These are phyloP conservation scores for Copsychus sechellarum DNA, from an alignment of 2,113 vertebrate species.

Conservation along the genomic window DNA sequence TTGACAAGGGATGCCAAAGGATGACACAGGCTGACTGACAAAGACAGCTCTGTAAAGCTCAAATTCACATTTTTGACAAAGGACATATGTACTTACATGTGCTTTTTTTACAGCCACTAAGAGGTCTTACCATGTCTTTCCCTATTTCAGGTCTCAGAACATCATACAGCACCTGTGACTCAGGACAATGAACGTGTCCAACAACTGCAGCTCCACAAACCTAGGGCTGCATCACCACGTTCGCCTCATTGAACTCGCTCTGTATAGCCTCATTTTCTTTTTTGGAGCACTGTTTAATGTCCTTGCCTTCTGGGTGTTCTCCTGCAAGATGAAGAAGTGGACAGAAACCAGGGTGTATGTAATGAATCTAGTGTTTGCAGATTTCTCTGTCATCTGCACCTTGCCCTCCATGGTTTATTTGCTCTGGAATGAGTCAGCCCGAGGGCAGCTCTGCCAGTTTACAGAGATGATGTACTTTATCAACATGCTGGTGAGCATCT, in stretches of 20 bases:
- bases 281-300: conserved; percentile 71
- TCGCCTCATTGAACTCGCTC: not conserved
- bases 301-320: conserved; percentile 73
- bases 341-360: conserved; percentile 76
- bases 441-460: conserved; percentile 33
- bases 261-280: conserved; percentile 17
- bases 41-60: not conserved
- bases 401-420: conserved; percentile 63
- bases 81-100: not conserved
- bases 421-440: not conserved
- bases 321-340: conserved; percentile 65
- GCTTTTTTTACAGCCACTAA: not conserved
- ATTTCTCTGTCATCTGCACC: conserved; percentile 66
- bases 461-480: conserved; percentile 50
- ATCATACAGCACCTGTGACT: not conserved
- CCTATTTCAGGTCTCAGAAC: conserved; percentile 17
- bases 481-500: conserved; percentile 77
- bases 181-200: not conserved
- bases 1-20: not conserved
- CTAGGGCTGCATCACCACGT: not conserved
- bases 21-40: not conserved
- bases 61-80: not conserved
- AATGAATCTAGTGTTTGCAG: conserved; percentile 71
- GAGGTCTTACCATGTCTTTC: not conserved
- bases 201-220: not conserved